A percentile compares a stretch with the other conserved stretches of the same genome.
Evolutionary conservation across 2,888 invertebrate genomes (phyloP).

Genomic region (Andrena haemorrhoa): DNA sequence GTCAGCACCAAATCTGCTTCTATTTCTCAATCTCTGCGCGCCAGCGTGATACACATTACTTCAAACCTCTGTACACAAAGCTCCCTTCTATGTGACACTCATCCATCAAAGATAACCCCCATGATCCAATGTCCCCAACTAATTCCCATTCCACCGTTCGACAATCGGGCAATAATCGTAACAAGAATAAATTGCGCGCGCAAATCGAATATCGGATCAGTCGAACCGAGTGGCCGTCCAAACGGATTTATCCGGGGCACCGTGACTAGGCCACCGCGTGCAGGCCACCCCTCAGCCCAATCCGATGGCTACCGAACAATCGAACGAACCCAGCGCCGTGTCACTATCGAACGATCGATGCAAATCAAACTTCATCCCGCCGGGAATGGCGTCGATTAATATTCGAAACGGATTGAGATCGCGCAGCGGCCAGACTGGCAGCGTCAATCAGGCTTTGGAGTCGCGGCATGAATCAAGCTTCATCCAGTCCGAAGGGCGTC

Average conservation of each 20-base stretch:
- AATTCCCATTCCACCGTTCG: background rate
- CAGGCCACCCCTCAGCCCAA: constrained; percentile 17
- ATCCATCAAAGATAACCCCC: background rate
- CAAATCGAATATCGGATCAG: constrained; percentile 31
- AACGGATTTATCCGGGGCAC: constrained; percentile 5
- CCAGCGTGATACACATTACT: background rate
- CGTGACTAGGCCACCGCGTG: constrained; percentile 38
- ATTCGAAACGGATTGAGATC: constrained; percentile 40
- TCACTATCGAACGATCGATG: constrained; percentile 13
- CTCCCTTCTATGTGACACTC: background rate
- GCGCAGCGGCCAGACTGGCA: constrained; percentile 18
- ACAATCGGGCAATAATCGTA: background rate
- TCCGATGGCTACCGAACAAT: constrained; percentile 34
- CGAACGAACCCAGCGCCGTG: constrained; percentile 5
- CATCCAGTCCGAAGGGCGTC: background rate
- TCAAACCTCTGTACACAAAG: background rate
- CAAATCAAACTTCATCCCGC: constrained; percentile 26
- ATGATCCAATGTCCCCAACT: background rate
- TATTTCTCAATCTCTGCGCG: background rate
- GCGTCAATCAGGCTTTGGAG: constrained; percentile 49
- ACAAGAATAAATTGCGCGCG: background rate
- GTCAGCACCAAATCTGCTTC: too few species aligned
- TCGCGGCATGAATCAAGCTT: constrained; percentile 3
- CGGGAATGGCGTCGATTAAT: constrained; percentile 41
- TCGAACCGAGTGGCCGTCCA: background rate